Conservation (phyloP, 2,113 vertebrate species). For the Calidris pygmaea region DNA sequence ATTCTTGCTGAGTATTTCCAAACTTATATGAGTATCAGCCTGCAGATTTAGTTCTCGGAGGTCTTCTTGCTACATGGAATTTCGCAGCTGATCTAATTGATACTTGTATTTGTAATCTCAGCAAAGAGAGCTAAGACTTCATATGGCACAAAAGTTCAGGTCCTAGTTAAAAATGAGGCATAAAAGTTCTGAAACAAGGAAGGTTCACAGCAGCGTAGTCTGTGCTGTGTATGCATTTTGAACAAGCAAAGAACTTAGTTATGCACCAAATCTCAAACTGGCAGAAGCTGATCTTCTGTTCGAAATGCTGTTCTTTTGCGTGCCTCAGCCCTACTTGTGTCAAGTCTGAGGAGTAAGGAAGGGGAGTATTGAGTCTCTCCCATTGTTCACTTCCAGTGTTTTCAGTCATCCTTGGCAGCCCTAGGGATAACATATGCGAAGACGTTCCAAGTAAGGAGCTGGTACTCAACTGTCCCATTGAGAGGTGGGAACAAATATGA, state of each 20-base stretch:
- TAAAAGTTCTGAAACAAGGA: background rate
- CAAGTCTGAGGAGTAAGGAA: background rate
- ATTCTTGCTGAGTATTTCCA: background rate
- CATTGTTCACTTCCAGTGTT: constrained; percentile 40
- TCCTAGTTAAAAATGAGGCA: background rate
- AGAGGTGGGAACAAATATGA: constrained; percentile 1
- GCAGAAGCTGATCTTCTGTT: constrained; percentile 13
- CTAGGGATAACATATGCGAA: background rate
- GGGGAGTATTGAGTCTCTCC: background rate
- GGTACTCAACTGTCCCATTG: background rate
- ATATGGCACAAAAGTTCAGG: background rate
- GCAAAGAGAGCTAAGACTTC: background rate
- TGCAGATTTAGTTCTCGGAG: background rate
- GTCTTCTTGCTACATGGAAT: background rate
- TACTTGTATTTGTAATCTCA: background rate
- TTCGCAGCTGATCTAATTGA: background rate
- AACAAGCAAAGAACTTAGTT: background rate
- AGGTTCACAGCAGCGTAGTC: background rate
- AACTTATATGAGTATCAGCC: background rate
- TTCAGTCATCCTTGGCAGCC: constrained; percentile 21
- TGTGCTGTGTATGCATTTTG: background rate
- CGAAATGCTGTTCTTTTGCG: constrained; percentile 25
- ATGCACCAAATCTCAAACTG: background rate
- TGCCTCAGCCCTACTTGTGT: background rate
- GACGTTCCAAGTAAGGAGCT: background rate